A percentile compares a stretch with the other conserved stretches of the same genome.
Conservation (phyloP, 53 echinoderm and acorn worm genomes). For the Paracentrotus lividus region DNA sequence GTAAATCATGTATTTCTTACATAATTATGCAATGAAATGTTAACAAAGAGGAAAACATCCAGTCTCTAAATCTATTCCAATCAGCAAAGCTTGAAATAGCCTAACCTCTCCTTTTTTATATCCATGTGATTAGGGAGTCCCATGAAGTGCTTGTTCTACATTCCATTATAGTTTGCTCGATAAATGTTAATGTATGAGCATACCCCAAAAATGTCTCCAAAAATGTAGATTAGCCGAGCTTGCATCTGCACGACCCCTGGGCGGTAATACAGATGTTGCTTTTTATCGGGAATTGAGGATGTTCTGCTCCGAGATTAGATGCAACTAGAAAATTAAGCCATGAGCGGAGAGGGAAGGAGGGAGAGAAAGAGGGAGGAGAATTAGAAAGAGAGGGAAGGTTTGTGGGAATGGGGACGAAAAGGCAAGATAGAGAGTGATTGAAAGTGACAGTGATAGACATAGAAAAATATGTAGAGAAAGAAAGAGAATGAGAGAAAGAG, state of each 20-base stretch:
- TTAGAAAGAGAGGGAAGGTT: not conserved
- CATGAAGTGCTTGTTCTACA: not conserved
- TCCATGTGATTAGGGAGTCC: not conserved
- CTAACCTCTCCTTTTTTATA: not conserved
- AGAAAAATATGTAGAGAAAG: not conserved
- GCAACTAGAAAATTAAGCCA: not conserved
- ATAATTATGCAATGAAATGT: no score
- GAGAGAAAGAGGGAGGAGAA: not conserved
- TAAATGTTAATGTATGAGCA: constrained; percentile 48
- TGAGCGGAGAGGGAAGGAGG: not conserved
- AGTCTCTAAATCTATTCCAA: no score
- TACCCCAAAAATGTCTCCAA: constrained; percentile 2
- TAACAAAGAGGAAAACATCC: no score
- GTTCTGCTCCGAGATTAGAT: constrained; percentile 14
- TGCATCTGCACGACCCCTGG: constrained; percentile 19
- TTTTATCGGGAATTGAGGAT: not conserved
- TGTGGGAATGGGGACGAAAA: no score
- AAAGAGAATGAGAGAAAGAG: not conserved
- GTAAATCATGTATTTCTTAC: no score
- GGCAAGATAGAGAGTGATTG: not conserved
- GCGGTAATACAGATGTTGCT: constrained; percentile 31
- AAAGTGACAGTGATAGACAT: no score
- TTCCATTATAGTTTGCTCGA: not conserved
- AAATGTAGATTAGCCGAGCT: not conserved
- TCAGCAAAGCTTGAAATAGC: not conserved